Evolutionary conservation across 2,888 invertebrate genomes (phyloP).

Genomic region (Exephanes ischioxanthus): DNA sequence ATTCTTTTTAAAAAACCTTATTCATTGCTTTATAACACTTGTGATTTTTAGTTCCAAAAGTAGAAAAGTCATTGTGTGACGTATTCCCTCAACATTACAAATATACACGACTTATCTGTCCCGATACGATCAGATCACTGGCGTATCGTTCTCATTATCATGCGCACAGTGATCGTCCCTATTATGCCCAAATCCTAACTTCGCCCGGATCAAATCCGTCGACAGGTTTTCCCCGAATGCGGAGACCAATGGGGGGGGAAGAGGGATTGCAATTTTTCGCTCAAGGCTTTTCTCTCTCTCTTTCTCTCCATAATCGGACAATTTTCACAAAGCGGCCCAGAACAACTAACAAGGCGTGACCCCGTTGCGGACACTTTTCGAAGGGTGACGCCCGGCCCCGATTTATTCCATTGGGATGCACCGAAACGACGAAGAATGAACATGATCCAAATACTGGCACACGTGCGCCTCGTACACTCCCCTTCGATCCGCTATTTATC

Average conservation of each 20-base stretch:
- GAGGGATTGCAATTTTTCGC: neutral
- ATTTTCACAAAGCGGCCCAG: conserved; percentile 31
- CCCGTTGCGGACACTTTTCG: conserved; percentile 63
- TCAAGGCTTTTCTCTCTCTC: neutral
- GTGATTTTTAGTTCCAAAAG: too few species aligned
- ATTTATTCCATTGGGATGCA: conserved; percentile 40
- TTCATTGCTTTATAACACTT: too few species aligned
- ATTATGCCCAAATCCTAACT: neutral
- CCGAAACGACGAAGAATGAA: conserved; percentile 41
- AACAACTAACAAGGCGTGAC: conserved; percentile 62
- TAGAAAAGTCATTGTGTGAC: too few species aligned
- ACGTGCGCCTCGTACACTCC: conserved; percentile 51
- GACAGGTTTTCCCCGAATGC: conserved; percentile 9
- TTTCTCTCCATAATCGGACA: conserved; percentile 6
- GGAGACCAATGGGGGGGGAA: neutral
- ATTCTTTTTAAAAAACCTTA: too few species aligned
- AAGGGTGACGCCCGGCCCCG: conserved; percentile 39
- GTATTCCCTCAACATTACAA: neutral
- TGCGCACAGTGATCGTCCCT: neutral
- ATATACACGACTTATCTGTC: neutral
- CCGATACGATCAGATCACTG: neutral
- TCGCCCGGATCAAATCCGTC: neutral
- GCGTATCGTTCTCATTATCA: neutral
- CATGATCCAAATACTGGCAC: conserved; percentile 38
- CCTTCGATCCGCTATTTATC: conserved; percentile 51